Conservation (phyloP, 92 coral and sea anemone species). For the Epizoanthus rinbou region DNA sequence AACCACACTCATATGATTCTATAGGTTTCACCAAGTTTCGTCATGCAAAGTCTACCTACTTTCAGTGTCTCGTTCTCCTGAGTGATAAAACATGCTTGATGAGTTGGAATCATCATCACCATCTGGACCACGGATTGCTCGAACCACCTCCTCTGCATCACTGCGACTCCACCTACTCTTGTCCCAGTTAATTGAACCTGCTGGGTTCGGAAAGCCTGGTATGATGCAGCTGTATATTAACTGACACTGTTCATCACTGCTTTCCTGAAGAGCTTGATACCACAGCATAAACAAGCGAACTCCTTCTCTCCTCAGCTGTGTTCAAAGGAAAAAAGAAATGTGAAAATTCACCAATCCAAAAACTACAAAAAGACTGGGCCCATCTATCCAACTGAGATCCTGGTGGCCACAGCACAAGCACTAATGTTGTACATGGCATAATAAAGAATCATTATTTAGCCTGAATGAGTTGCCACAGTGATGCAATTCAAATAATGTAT, state of each 20-base stretch:
- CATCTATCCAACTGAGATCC: no score
- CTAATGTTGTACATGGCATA: no score
- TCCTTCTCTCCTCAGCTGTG: constrained; percentile 87
- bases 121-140: constrained; percentile 71
- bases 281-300: constrained; percentile 90
- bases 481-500: no score
- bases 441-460: no score
- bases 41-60: constrained; percentile 48
- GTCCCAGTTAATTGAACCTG: constrained; percentile 71
- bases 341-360: neutral
- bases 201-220: constrained; percentile 95
- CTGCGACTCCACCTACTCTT: constrained; percentile 62
- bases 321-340: neutral
- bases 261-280: constrained; percentile 88
- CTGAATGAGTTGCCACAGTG: no score
- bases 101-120: constrained; percentile 64
- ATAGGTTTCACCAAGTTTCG: neutral
- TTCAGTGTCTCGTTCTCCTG: constrained; percentile 72
- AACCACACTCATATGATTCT: no score
- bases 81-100: constrained; percentile 57
- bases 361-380: neutral
- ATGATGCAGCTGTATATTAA: constrained; percentile 87
- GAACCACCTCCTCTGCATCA: constrained; percentile 78
- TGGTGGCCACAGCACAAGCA: no score
- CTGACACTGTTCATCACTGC: constrained; percentile 82